phyloP scores from a whole-genome alignment of 2,113 vertebrate genomes.

The Nerophis ophidion region DNA sequence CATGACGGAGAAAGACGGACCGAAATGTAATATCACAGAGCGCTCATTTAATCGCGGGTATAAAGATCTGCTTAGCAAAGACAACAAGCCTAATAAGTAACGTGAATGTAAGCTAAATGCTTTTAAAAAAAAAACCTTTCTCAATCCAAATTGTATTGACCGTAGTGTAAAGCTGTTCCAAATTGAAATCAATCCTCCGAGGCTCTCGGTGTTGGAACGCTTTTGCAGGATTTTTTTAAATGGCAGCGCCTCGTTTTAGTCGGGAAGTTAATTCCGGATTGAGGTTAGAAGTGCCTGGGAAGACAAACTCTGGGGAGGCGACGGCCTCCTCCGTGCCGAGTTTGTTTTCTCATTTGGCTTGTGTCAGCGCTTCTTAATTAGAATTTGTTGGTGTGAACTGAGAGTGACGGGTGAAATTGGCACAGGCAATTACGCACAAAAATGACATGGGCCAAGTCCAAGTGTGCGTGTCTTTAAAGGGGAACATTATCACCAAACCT shows the following conservation, averaged over 20 bases:
- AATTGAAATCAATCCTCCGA: neutral
- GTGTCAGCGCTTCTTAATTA: slow-evolving; percentile 2
- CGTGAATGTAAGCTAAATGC: neutral
- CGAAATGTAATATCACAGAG: slow-evolving; percentile 26
- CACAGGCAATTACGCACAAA: neutral
- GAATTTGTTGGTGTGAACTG: slow-evolving; percentile 5
- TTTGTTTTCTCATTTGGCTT: neutral
- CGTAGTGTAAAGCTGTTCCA: neutral
- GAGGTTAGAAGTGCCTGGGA: neutral
- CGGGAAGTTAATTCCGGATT: slow-evolving; percentile 2
- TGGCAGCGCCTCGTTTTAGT: neutral
- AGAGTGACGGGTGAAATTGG: slow-evolving; percentile 2
- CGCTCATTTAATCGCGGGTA: slow-evolving; percentile 5
- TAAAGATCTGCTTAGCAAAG: neutral
- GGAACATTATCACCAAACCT: too few relatives aligned
- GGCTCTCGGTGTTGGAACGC: neutral
- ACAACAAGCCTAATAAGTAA: neutral
- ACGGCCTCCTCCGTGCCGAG: neutral
- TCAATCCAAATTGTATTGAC: neutral
- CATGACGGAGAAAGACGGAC: slow-evolving; percentile 24
- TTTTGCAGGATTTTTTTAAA: neutral
- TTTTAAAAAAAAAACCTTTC: neutral
- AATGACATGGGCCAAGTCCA: neutral
- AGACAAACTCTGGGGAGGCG: neutral
- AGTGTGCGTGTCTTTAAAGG: neutral